Evolutionary conservation across 2,888 invertebrate species (phyloP).

Genomic region (Nemotelus pantherinus): DNA sequence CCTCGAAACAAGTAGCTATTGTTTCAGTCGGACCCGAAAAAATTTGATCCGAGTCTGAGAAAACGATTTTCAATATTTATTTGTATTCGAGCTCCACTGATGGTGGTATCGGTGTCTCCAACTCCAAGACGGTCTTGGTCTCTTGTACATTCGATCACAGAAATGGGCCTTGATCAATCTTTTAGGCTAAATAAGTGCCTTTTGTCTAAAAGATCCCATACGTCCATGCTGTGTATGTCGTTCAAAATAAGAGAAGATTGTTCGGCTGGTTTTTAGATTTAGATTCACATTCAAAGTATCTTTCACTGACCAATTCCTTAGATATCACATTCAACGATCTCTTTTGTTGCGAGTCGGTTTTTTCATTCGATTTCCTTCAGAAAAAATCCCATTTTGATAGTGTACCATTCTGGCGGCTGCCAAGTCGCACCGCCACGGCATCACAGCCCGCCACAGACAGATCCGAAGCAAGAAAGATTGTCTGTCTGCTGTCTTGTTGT

Average conservation of each 20-base stretch:
- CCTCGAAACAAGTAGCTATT: slow-evolving; percentile 15
- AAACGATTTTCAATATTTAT: slow-evolving; percentile 29
- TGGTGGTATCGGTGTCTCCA: not conserved
- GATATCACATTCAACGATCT: slow-evolving; percentile 42
- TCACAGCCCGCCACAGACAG: slow-evolving; percentile 13
- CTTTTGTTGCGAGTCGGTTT: slow-evolving; percentile 38
- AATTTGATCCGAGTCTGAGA: slow-evolving; percentile 35
- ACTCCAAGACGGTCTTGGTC: not conserved
- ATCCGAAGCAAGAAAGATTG: slow-evolving; percentile 22
- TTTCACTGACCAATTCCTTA: slow-evolving; percentile 42
- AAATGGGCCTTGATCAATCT: slow-evolving; percentile 41
- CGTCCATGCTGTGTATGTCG: slow-evolving; percentile 33
- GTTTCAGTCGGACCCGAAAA: slow-evolving; percentile 20
- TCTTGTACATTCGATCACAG: not conserved
- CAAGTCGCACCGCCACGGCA: not conserved
- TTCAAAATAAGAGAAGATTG: not conserved
- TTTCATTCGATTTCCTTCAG: not conserved
- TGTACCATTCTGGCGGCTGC: slow-evolving; percentile 19
- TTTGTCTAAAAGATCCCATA: slow-evolving; percentile 39
- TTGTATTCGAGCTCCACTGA: slow-evolving; percentile 6
- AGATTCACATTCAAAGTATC: slow-evolving; percentile 38
- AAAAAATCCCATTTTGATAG: slow-evolving; percentile 29
- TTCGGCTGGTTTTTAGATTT: slow-evolving; percentile 1
- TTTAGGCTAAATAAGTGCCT: slow-evolving; percentile 41
- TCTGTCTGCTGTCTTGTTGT: slow-evolving; percentile 23